These are phyloP conservation scores for Onychostoma macrolepis DNA, from an alignment of 2,113 vertebrate genomes.

Conservation along the genomic window DNA sequence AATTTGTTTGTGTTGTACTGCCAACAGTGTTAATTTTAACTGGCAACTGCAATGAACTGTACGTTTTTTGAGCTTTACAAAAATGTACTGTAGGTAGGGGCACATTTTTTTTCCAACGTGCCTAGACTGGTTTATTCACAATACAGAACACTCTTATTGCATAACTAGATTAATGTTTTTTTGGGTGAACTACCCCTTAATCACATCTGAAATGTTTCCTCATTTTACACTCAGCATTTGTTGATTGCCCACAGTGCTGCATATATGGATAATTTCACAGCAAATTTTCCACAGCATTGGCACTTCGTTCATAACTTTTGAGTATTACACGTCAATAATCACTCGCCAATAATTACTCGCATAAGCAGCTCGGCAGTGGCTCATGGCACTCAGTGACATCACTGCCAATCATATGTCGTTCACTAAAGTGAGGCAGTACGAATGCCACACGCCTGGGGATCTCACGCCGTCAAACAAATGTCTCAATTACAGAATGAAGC, in stretches of 20 bases:
- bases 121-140: background rate
- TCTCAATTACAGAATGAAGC: constrained; percentile 47
- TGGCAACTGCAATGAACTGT: background rate
- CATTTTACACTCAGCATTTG: background rate
- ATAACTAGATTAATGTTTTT: background rate
- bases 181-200: background rate
- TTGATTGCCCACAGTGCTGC: constrained; percentile 1
- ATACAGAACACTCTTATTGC: background rate
- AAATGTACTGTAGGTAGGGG: background rate
- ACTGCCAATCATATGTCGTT: constrained; percentile 19
- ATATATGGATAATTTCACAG: background rate
- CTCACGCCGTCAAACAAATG: constrained; percentile 25
- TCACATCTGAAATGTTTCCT: background rate
- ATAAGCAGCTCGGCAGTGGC: background rate
- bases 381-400: background rate
- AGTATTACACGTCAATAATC: background rate
- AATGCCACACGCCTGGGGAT: constrained; percentile 23
- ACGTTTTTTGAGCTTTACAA: background rate
- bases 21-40: background rate
- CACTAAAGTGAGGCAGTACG: background rate
- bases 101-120: background rate
- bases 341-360: background rate
- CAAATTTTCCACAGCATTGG: background rate
- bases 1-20: too few species aligned
- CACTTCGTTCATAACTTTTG: background rate